Base-by-base conservation (phyloP, 2,888 invertebrate species). In the Ochropleura leucogaster region DNA sequence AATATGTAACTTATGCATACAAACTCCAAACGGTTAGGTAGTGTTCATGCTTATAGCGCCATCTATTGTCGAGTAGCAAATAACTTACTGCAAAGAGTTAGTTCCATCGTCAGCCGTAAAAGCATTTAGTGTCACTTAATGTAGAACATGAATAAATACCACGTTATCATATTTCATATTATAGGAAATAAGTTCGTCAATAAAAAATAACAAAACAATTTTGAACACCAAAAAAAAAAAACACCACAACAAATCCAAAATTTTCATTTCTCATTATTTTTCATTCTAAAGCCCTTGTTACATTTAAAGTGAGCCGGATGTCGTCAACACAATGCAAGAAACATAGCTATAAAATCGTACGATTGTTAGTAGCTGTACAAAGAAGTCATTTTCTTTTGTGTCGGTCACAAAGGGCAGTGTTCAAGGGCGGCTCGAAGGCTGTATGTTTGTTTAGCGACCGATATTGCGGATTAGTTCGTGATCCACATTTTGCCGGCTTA, bases 361-460 rank as follows among this genome's bases (percentile, higher is more conserved):
- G 85, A 87, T 90, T 89, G 90, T 90, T 88, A 85, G 82, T 86
- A 84, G 75, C 79, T 88, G 85, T 90, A 92, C 93, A 93, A 93
- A 94, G 91, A 92, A 91, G 87, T 87, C 89, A 88, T 91, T 93
- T 93, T 92, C 93, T 92, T 94, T 94, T 94, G 93, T 94, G 87
- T 85, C 84, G 82, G 75, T 77, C 83, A 92, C 92, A 94, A 94
- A 93, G 92, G 93, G 89, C 92, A 89, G 86, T 91, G 89, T 90
- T 91, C 94, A 95, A 95, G 95, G 95, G 85, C 92, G 86, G 46
- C 73, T 68, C 85, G 87, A 92, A 92, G 91, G 90, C 89, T 91
- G 84, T 86, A 79, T 91, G 88, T 92, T 91, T 90, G 90, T 90
- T 87, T 89, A 91, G 90, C 89, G 89, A 85, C 88, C 88, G 91